A percentile compares a stretch with the other conserved stretches of the same genome.
Conservation (phyloP, 2,113 vertebrate species). For the Dunckerocampus dactyliophorus region DNA sequence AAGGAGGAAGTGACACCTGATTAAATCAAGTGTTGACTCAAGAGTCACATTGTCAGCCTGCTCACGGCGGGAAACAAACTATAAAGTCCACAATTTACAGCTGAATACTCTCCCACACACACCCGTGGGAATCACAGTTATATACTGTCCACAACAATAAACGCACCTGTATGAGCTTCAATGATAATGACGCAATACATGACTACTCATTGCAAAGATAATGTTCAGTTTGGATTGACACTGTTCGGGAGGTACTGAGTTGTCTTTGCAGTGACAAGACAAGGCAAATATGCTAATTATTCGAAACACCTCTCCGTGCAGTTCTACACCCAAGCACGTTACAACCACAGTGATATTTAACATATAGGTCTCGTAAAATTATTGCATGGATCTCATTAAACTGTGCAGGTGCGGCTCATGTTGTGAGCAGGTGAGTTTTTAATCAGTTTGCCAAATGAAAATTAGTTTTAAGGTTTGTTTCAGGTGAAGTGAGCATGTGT, state of each 20-base stretch:
- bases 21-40: slow-evolving; percentile 61
- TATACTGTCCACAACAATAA: slow-evolving; percentile 3
- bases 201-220: background rate
- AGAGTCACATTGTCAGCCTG: slow-evolving; percentile 47
- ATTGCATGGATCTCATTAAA: background rate
- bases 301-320: background rate
- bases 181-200: too few species aligned
- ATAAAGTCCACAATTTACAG: slow-evolving; percentile 26
- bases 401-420: background rate
- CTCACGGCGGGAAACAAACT: slow-evolving; percentile 30
- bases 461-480: background rate
- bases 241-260: background rate
- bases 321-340: too few species aligned
- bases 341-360: too few species aligned
- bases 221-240: background rate
- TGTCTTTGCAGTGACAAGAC: background rate
- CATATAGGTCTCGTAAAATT: background rate
- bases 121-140: slow-evolving; percentile 24
- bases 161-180: background rate
- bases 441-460: background rate
- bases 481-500: slow-evolving; percentile 13
- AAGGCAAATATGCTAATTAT: background rate
- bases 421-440: background rate
- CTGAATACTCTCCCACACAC: slow-evolving; percentile 22
- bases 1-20: slow-evolving; percentile 61